Evolutionary conservation across 2,113 vertebrate genomes (phyloP), one percentile per base, ranked within the genome.

Genomic region (Camelus bactrianus): DNA sequence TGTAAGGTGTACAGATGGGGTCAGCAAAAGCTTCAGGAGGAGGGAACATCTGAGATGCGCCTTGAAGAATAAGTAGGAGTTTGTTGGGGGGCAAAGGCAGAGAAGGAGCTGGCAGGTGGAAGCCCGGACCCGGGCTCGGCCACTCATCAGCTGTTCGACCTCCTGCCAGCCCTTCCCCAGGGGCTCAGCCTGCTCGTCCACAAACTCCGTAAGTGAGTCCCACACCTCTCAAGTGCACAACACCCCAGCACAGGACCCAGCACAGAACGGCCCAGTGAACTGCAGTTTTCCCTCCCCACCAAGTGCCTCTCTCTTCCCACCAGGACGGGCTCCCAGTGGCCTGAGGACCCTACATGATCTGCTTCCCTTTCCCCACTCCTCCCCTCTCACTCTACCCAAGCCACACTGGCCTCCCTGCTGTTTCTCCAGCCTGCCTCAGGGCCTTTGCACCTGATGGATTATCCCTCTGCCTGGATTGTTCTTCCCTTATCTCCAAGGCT

Each of bases 1-100:
- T 3, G 0, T 17, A 15, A 64, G 24, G 58, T 26, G 72, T 6
- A 42, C n/a, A 0, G 12, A 13, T 2, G 4, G 9, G 28, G 20
- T 52, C 52, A 15, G 32, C 16, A 58, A 56, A 72, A 19, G 2
- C 35, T 10, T 56, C 28, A 24, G 35, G 38, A 8, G 50, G 76
- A 81, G 28, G 20, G 38, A 14, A n/a, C 30, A 26, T 20, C 14
- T 10, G 76, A 90, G n/a, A n/a, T 56, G 60, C 12, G n/a, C 5
- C 62, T 42, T 56, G 62, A 67, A 67, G 75, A 77, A 58, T 70
- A 58, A 91, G 76, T 28, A 28, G 76, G 38, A 72, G 77, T 72
- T 30, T 35, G 11, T 16, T 16, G 32, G 50, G 30, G 35, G 77
- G 35, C 58, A 56, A 58, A 12, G 20, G 28, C 13, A 48, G 38